phyloP scores from a whole-genome alignment of 2,113 vertebrate species.

The Balaeniceps rex region DNA sequence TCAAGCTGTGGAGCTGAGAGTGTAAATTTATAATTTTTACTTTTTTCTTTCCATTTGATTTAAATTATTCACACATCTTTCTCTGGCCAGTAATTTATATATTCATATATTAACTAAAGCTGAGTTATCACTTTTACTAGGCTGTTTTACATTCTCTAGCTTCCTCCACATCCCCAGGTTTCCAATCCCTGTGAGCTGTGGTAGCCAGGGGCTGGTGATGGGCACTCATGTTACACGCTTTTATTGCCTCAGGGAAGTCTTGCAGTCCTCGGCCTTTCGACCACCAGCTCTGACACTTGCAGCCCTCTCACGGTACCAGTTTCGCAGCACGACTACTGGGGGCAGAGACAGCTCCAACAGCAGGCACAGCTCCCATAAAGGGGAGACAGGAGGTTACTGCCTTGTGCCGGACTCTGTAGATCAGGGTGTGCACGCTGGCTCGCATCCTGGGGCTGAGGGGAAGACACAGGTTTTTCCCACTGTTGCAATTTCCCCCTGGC shows the following conservation, averaged over 20 bases:
- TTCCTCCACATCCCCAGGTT: neutral
- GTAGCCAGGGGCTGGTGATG: neutral
- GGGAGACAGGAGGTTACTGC: neutral
- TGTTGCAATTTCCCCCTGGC: neutral
- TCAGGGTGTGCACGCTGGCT: neutral
- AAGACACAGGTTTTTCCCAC: neutral
- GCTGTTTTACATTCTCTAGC: neutral
- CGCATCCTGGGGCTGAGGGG: rapidly evolving
- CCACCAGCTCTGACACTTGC: neutral
- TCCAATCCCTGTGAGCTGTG: neutral
- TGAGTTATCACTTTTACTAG: neutral
- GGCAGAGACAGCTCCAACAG: neutral
- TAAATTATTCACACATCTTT: neutral
- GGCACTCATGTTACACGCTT: neutral
- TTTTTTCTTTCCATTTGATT: neutral
- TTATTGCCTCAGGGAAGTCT: neutral
- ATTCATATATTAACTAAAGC: neutral
- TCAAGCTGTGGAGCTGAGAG: neutral
- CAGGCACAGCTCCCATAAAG: neutral
- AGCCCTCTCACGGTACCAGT: neutral
- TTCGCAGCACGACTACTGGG: neutral
- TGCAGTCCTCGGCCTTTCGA: neutral
- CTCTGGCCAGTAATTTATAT: neutral
- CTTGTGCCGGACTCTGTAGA: neutral
- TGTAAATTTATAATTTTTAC: neutral